Evolutionary conservation across 2,888 invertebrate genomes (phyloP).

Genomic region (Ceramica pisi): DNA sequence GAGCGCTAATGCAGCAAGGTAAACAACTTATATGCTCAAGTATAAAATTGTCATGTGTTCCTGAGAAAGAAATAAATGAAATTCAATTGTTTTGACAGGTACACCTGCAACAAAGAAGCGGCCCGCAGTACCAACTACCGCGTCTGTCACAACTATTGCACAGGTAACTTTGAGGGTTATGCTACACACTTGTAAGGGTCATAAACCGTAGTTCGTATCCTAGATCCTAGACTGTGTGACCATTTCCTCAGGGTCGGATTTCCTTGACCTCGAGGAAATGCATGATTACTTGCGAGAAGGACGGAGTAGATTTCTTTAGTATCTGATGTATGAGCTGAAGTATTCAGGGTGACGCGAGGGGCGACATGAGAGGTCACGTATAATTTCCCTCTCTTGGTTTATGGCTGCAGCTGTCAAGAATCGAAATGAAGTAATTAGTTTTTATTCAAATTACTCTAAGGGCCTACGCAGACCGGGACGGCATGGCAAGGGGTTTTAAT

Average conservation of each 20-base stretch:
- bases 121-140: constrained; percentile 69
- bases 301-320: neutral
- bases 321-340: neutral
- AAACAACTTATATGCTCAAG: constrained; percentile 16
- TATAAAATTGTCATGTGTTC: neutral
- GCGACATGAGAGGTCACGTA: neutral
- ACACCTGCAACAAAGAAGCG: constrained; percentile 79
- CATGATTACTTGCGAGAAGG: too few species aligned
- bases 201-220: too few species aligned
- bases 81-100: constrained; percentile 58
- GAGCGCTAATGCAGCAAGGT: constrained; percentile 86
- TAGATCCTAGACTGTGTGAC: neutral
- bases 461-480: too few species aligned
- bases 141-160: constrained; percentile 77
- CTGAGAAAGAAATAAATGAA: neutral
- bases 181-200: too few species aligned
- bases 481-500: too few species aligned
- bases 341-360: too few species aligned
- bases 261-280: too few species aligned
- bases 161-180: constrained; percentile 72
- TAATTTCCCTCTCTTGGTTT: neutral
- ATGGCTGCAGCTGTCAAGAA: neutral
- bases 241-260: too few species aligned
- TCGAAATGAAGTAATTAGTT: too few species aligned
- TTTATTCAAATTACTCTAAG: too few species aligned